Evolutionary conservation across 1,140 invertebrate genomes (phyloP).

Genomic region (Aphis gossypii): DNA sequence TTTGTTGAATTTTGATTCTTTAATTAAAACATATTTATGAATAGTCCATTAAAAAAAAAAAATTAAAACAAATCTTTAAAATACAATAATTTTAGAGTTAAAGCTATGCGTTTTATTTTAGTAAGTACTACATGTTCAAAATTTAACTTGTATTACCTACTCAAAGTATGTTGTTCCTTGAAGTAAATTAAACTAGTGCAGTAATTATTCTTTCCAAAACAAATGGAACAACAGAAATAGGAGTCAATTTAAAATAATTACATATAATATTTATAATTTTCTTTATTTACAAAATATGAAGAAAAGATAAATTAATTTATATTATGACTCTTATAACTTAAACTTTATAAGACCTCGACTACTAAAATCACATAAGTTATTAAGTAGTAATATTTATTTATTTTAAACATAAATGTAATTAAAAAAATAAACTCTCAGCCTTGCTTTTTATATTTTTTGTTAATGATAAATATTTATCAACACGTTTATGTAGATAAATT

Average conservation of each 20-base stretch:
- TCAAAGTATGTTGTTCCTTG: not conserved
- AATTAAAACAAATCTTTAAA: too few species aligned
- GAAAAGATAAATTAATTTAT: not conserved
- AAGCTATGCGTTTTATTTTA: not conserved
- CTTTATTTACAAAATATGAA: not conserved
- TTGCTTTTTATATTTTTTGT: not conserved
- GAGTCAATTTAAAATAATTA: not conserved
- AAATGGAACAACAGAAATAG: not conserved
- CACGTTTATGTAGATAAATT: not conserved
- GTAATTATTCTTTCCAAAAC: not conserved
- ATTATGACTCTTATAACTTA: not conserved
- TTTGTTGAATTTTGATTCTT: not conserved
- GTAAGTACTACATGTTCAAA: too few species aligned
- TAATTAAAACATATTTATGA: not conserved
- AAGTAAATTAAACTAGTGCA: too few species aligned
- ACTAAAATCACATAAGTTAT: not conserved
- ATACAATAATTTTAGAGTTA: too few species aligned
- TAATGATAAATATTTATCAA: not conserved
- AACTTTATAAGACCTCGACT: not conserved
- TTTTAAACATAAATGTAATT: not conserved
- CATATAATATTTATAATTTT: conserved; percentile 3
- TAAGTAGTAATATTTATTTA: not conserved
- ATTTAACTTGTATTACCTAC: not conserved
- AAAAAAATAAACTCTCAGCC: not conserved
- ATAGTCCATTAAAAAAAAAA: not conserved